phyloP scores from a whole-genome alignment of 2,888 invertebrate genomes.

The Phortica okadai region DNA sequence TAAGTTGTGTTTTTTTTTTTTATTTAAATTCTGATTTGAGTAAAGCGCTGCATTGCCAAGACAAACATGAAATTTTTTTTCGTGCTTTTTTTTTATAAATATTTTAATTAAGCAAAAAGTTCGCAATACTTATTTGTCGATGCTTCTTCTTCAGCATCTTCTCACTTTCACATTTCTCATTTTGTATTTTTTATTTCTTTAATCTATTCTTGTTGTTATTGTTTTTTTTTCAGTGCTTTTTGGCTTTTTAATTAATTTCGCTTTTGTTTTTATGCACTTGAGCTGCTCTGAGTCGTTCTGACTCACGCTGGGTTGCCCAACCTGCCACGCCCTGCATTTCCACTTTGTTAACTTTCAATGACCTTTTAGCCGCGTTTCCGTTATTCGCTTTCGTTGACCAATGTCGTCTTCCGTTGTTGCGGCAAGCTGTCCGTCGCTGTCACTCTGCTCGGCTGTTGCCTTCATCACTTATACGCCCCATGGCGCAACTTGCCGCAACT shows the following conservation, averaged over 20 bases:
- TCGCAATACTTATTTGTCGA: neutral
- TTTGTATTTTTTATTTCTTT: neutral
- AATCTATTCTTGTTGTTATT: slow-evolving; percentile 9
- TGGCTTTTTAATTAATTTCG: slow-evolving; percentile 29
- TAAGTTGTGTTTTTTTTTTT: neutral
- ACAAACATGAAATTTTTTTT: neutral
- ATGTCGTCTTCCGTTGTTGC: neutral
- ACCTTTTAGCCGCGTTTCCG: slow-evolving; percentile 35
- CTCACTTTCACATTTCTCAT: neutral
- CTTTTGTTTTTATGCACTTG: neutral
- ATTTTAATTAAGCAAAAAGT: slow-evolving; percentile 18
- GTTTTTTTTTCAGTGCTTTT: neutral
- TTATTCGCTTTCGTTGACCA: slow-evolving; percentile 20
- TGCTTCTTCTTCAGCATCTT: neutral
- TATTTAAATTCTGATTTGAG: neutral
- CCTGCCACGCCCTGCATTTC: neutral
- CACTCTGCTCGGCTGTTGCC: neutral
- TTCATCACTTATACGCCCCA: slow-evolving; percentile 1
- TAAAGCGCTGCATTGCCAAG: too few relatives aligned
- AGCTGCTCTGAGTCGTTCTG: neutral
- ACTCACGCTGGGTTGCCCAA: neutral
- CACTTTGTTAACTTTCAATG: slow-evolving; percentile 38
- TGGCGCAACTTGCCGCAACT: neutral
- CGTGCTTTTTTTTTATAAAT: neutral
- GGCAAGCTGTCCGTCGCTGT: neutral